A percentile compares a stretch with the other conserved stretches of the same genome.
phyloP scores from a whole-genome alignment of 2,888 invertebrate genomes.

The Trachelus troglodyta region DNA sequence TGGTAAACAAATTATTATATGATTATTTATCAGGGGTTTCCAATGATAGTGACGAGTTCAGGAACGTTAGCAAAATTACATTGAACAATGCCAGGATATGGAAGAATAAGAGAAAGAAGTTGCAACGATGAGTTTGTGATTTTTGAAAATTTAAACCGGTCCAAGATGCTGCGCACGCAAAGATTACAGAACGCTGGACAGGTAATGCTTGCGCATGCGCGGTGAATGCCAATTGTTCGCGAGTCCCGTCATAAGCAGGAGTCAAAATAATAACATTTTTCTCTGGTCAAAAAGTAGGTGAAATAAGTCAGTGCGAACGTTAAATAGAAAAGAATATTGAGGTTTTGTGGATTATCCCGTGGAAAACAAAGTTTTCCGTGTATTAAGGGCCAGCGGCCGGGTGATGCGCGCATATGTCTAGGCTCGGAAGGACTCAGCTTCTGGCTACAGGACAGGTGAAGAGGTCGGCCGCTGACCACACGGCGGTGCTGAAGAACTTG shows the following conservation, averaged over 20 bases:
- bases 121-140: no score
- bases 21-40: no score
- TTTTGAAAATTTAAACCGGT: background rate
- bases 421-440: conserved; percentile 73
- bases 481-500: conserved; percentile 20
- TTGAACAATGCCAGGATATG: no score
- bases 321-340: conserved; percentile 17
- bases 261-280: conserved; percentile 35
- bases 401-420: conserved; percentile 81
- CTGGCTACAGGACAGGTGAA: conserved; percentile 56
- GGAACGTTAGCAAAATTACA: no score
- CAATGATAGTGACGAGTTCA: no score
- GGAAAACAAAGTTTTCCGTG: conserved; percentile 30
- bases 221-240: conserved; percentile 36
- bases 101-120: no score
- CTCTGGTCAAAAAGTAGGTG: conserved; percentile 22
- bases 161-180: conserved; percentile 21
- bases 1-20: no score
- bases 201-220: conserved; percentile 30
- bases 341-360: conserved; percentile 22
- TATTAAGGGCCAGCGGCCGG: conserved; percentile 56
- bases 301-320: conserved; percentile 13
- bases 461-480: conserved; percentile 45
- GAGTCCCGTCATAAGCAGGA: conserved; percentile 31
- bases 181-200: conserved; percentile 24